These are phyloP conservation scores for Ophiothrix spiculata DNA, from an alignment of 35 echinoderm and acorn worm species.

Conservation along the genomic window DNA sequence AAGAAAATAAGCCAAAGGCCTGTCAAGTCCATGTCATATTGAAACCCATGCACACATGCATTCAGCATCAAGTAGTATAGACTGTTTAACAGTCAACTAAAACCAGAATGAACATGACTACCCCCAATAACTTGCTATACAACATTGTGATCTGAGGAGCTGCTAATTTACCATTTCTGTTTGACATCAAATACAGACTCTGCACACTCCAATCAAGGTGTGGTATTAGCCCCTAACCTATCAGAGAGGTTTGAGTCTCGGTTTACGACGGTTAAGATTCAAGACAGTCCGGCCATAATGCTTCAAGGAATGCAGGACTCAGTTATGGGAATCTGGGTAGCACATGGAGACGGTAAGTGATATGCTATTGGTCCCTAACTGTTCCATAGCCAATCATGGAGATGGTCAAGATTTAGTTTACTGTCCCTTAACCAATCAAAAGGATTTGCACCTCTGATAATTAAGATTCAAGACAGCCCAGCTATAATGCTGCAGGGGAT, in stretches of 20 bases:
- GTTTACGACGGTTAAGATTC: conserved; percentile 81
- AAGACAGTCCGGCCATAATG: conserved; percentile 71
- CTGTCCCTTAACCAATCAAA: conserved; percentile 85
- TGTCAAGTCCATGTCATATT: too few relatives aligned
- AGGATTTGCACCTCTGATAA: conserved; percentile 74
- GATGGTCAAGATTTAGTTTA: too few relatives aligned
- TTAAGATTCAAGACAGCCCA: conserved; percentile 63
- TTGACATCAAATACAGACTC: neutral
- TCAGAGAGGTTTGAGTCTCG: conserved; percentile 91
- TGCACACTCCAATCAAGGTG: conserved; percentile 54
- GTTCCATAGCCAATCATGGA: too few relatives aligned
- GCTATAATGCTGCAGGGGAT: conserved; percentile 87
- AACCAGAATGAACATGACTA: too few relatives aligned
- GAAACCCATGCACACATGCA: too few relatives aligned
- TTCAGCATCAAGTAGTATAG: too few relatives aligned
- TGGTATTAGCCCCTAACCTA: conserved; percentile 74
- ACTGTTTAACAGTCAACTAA: too few relatives aligned
- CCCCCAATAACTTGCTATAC: neutral
- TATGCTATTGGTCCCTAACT: neutral
- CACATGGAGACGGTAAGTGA: conserved; percentile 91
- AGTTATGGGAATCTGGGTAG: conserved; percentile 84
- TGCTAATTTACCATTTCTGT: neutral
- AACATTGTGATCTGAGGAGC: neutral
- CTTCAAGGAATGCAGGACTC: conserved; percentile 94
- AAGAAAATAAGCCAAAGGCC: too few relatives aligned